These are phyloP conservation scores for Corvus cornix DNA, from an alignment of 2,113 vertebrate species.

Conservation along the genomic window DNA sequence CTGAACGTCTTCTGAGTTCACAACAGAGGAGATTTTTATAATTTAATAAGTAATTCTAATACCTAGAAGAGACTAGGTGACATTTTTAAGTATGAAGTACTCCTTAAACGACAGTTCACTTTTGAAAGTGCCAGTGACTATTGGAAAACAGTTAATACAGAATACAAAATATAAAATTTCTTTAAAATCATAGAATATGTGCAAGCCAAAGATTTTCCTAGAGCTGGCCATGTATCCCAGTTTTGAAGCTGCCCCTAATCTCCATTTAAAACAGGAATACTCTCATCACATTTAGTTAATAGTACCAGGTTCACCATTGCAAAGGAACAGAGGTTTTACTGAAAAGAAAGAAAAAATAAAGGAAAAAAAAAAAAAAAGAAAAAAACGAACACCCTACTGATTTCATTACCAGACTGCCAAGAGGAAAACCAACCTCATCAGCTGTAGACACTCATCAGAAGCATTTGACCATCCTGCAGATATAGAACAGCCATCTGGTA, in stretches of 20 bases:
- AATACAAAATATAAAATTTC: neutral
- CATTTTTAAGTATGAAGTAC: neutral
- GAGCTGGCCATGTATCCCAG: neutral
- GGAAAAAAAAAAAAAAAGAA: too few species aligned
- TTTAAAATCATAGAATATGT: neutral
- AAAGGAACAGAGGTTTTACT: neutral
- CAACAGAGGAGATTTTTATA: neutral
- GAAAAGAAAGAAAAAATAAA: neutral
- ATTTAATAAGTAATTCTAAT: neutral
- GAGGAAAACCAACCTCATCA: neutral
- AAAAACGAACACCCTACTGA: neutral
- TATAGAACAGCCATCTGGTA: neutral
- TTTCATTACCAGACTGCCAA: neutral
- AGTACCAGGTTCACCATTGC: neutral
- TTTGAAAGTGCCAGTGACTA: neutral
- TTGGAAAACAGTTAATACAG: neutral
- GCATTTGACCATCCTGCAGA: neutral
- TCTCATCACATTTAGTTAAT: neutral
- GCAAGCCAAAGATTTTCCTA: neutral
- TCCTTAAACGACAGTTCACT: neutral
- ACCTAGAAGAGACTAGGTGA: neutral
- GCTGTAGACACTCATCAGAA: neutral
- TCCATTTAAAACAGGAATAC: accelerated
- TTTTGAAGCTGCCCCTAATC: neutral
- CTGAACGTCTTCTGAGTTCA: neutral